A percentile compares a stretch with the other conserved stretches of the same genome.
Evolutionary conservation across 1,140 invertebrate species (phyloP).

Genomic region (Semibalanus balanoides): DNA sequence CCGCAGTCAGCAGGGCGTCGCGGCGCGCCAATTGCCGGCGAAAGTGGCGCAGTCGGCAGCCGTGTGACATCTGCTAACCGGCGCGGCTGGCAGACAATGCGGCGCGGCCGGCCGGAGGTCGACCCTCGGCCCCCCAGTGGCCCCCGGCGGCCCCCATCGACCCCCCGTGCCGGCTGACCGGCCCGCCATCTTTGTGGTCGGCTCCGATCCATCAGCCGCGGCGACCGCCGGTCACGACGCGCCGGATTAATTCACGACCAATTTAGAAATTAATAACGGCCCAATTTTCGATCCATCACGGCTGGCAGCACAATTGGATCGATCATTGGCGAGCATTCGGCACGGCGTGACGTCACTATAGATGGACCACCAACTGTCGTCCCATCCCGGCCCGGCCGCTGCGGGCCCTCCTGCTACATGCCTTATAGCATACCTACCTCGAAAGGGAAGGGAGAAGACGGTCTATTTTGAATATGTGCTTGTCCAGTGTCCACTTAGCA

Average conservation of each 20-base stretch:
- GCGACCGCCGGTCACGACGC: neutral
- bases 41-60: too few species aligned
- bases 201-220: neutral
- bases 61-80: neutral
- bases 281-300: neutral
- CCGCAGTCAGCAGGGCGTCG: too few species aligned
- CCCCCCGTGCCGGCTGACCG: too few species aligned
- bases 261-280: constrained; percentile 2
- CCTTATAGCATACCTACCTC: too few species aligned
- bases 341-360: neutral
- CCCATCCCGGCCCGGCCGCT: too few species aligned
- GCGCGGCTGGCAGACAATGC: neutral
- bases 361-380: too few species aligned
- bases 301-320: neutral
- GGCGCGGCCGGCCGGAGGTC: neutral
- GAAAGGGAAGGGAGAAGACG: too few species aligned
- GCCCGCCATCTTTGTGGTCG: neutral
- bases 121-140: too few species aligned
- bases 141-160: neutral
- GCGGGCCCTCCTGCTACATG: too few species aligned
- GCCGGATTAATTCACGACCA: neutral
- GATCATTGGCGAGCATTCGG: neutral
- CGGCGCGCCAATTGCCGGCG: too few species aligned
- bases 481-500: too few species aligned
- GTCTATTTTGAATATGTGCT: too few species aligned